Percentiles rank a stretch among this genome's conserved stretches.
Evolutionary conservation across 2,113 vertebrate species (phyloP).

Genomic region (Heptranchias perlo): DNA sequence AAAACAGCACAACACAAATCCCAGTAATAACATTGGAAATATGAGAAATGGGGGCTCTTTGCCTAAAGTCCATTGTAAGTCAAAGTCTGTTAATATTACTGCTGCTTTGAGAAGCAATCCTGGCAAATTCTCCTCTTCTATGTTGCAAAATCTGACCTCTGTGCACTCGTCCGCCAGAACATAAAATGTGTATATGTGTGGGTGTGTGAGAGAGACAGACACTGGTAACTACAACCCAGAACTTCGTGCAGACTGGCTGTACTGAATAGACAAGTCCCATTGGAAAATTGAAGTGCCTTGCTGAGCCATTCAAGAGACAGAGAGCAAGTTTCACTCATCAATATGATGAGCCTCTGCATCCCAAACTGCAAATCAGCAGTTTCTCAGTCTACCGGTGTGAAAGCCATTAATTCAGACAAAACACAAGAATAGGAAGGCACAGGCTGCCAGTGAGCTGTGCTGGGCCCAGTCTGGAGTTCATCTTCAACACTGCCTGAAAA

Average conservation of each 20-base stretch:
- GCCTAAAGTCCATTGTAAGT: constrained; percentile 44
- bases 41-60: constrained; percentile 44
- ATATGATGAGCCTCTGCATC: constrained; percentile 97
- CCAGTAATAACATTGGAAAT: constrained; percentile 45
- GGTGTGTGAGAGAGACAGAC: constrained; percentile 37
- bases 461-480: constrained; percentile 71
- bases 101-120: constrained; percentile 45
- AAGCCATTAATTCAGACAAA: constrained; percentile 58
- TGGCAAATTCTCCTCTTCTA: constrained; percentile 30
- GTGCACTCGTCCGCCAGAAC: constrained; percentile 41
- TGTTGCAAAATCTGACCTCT: constrained; percentile 39
- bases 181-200: constrained; percentile 35
- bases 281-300: constrained; percentile 71
- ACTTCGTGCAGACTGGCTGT: constrained; percentile 51
- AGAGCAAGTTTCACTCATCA: constrained; percentile 81
- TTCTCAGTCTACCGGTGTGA: constrained; percentile 62
- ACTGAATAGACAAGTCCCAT: constrained; percentile 74
- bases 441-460: constrained; percentile 58
- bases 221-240: constrained; percentile 53
- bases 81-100: constrained; percentile 45
- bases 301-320: constrained; percentile 80
- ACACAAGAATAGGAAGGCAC: constrained; percentile 71
- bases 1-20: constrained; percentile 54
- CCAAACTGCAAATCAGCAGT: constrained; percentile 86
- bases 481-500: constrained; percentile 58